Percentiles rank a stretch among this genome's conserved stretches.
Evolutionary conservation across 2,888 invertebrate species (phyloP).

Genomic region (Pachycephus smyrnensis): DNA sequence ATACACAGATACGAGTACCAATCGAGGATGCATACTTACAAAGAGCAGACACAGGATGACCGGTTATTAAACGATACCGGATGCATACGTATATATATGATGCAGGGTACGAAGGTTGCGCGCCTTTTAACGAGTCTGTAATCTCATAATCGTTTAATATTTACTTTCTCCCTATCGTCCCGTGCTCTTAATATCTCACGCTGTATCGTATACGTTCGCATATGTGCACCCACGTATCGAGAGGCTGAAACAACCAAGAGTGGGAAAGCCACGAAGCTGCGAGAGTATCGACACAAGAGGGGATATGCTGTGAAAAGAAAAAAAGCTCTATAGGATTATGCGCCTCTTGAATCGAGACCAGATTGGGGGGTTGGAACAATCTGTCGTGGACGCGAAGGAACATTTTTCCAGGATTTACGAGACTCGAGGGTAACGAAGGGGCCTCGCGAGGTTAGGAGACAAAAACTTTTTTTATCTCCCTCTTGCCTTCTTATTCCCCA

Average conservation of each 20-base stretch:
- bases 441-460: background rate
- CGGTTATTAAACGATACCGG: slow-evolving; percentile 24
- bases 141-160: background rate
- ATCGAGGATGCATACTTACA: background rate
- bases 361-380: background rate
- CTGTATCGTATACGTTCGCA: background rate
- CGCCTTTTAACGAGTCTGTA: background rate
- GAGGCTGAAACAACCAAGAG: background rate
- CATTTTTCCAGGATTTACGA: background rate
- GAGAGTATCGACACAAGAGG: too few relatives aligned
- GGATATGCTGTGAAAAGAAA: background rate
- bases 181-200: background rate
- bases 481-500: background rate
- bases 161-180: background rate
- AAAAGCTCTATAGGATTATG: background rate
- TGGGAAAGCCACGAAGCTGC: too few relatives aligned
- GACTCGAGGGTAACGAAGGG: background rate
- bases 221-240: background rate
- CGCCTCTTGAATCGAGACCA: background rate
- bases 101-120: background rate
- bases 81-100: background rate
- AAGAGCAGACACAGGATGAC: slow-evolving; percentile 17
- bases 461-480: background rate
- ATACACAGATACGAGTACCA: background rate
- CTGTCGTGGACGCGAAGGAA: background rate